Evolutionary conservation across 2,888 invertebrate species (phyloP), one percentile per base, ranked within the genome.

Genomic region (Trachelus troglodyta): DNA sequence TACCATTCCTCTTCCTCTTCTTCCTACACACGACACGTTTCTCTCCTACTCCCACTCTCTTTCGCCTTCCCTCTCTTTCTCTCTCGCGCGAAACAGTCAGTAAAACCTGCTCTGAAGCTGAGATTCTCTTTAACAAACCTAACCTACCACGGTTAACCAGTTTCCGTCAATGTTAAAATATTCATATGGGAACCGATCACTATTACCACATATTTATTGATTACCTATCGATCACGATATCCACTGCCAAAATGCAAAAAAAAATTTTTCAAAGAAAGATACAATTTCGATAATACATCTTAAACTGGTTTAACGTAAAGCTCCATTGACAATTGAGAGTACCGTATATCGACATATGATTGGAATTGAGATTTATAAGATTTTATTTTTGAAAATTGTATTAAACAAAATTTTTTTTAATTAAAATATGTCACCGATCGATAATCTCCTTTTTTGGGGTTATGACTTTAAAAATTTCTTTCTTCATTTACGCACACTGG

Each of bases 1-100:
- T 68, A 74, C 35, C 77, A 75, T 81, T 76, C 83, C 77, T 79
- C 74, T 75, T 75, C 76, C 79, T 75, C 40, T 0, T 56, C 40
- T 56, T 56, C 23, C 40, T 56, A 56, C 40, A 2, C 40, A 56
- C 40, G 23, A 56, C 40, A 56, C 40, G 40, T 56, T 23, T 56
- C 23, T 56, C 40, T 56, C 40, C 35, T n/a, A 23, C 35, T 74
- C 23, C 34, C 35, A 12, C 74, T n/a, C 74, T 71, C 71, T 11
- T 33, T n/a, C n/a, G 12, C 0, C 6, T 33, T 71, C 33, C 9
- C n/a, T 71, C 71, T 31, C 71, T 56, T 2, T 56, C 40, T 23
- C 40, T 9, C 40, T 6, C 40, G 0, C 40, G 23, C 40, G 23
- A 56, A 56, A 56, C 40, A 56, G 15, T 56, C 40, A 9, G 23